phyloP scores from a whole-genome alignment of 2,888 invertebrate genomes.

The Dicyrtomina minuta region DNA sequence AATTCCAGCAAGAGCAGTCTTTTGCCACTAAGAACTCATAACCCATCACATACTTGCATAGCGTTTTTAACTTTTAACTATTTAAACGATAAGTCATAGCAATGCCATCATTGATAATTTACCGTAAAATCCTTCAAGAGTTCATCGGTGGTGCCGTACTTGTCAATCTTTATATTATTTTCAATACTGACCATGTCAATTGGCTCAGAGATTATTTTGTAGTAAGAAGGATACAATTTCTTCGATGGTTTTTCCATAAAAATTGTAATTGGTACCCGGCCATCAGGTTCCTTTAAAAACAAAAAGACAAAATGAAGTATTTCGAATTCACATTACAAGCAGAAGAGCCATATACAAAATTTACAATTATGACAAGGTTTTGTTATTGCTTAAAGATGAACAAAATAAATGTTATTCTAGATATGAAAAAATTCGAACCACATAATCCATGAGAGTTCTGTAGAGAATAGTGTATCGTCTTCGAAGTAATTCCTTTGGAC shows the following conservation, averaged over 20 bases:
- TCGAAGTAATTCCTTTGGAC: slow-evolving; percentile 60
- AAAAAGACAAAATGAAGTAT: too few relatives aligned
- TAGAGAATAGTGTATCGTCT: slow-evolving; percentile 80
- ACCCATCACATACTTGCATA: not conserved
- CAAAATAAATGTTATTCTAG: too few relatives aligned
- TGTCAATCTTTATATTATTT: slow-evolving; percentile 76
- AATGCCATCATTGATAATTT: slow-evolving; percentile 40
- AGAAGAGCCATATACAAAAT: too few relatives aligned
- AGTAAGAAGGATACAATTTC: slow-evolving; percentile 92
- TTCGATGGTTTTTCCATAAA: slow-evolving; percentile 97
- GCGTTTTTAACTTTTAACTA: too few relatives aligned
- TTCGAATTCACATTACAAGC: too few relatives aligned
- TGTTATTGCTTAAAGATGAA: too few relatives aligned
- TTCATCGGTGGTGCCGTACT: slow-evolving; percentile 64
- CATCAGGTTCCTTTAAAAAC: slow-evolving; percentile 59
- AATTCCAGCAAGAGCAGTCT: too few relatives aligned
- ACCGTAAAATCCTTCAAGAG: slow-evolving; percentile 66
- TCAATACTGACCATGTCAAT: slow-evolving; percentile 95
- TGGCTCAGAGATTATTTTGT: slow-evolving; percentile 87
- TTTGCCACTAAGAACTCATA: too few relatives aligned
- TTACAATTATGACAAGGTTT: too few relatives aligned
- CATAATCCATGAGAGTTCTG: slow-evolving; percentile 70
- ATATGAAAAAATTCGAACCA: slow-evolving; percentile 60
- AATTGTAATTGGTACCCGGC: slow-evolving; percentile 81
- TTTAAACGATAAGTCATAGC: too few relatives aligned